Conservation (phyloP, 2,888 invertebrate genomes). For the Rotaria magnacalcarata region DNA sequence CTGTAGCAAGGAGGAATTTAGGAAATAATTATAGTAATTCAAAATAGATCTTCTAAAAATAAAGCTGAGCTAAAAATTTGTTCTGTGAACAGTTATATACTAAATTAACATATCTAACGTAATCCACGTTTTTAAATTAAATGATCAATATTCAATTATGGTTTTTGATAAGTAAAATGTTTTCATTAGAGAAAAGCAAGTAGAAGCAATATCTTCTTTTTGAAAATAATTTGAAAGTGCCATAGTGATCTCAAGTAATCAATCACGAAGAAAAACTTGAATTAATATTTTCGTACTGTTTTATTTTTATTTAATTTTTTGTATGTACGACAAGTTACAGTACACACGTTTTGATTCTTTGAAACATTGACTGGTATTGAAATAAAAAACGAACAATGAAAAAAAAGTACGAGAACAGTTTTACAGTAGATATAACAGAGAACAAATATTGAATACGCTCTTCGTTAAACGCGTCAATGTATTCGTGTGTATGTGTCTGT, state of each 20-base stretch:
- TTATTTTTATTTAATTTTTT: neutral
- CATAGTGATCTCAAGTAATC: too few species aligned
- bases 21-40: neutral
- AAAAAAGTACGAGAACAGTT: neutral
- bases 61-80: neutral
- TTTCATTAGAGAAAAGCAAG: too few species aligned
- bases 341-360: neutral
- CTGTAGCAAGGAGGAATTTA: neutral
- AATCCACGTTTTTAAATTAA: too few species aligned
- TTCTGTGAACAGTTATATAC: too few species aligned
- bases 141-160: too few species aligned
- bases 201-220: too few species aligned
- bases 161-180: too few species aligned
- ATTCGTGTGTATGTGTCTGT: neutral
- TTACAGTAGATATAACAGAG: neutral
- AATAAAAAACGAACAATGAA: neutral
- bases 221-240: neutral
- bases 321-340: neutral
- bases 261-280: neutral
- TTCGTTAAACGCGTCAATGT: neutral
- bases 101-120: too few species aligned
- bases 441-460: neutral
- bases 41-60: neutral
- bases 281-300: neutral
- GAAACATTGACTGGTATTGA: neutral